Base-by-base conservation (phyloP, 2,113 vertebrate genomes). In the Microcebus jonahi region DNA sequence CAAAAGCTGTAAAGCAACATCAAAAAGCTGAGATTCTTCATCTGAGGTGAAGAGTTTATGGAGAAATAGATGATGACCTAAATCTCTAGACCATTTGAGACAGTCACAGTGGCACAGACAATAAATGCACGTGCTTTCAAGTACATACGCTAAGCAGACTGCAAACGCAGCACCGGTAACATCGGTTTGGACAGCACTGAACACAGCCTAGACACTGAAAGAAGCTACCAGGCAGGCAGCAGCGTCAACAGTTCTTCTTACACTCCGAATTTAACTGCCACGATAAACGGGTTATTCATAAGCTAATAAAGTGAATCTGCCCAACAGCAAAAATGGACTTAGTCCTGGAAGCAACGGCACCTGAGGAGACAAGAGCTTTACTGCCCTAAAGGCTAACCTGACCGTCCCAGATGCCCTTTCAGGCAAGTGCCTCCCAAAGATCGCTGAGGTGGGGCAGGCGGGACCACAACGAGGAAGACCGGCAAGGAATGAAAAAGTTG, bases 81-180 rank as follows among this genome's bases (percentile, higher is more conserved):
- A 25, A 65, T 31, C 70, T 67, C 91, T 48, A 36, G 17, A 21
- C 42, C 18, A 29, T 14, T 25, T 55, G 25, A 79, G 34, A 2
- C 34, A 31, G 42, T 17, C 61, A 70, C 2, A n/a, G 25, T 21
- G 23, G 55, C 67, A 86, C 0, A 48, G 25, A 90, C 0, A 57
- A 80, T 1, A 57, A 84, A 77, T 12, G 20, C 8, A 6, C 6
- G 3, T 8, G 27, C 45, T 11, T 11, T 67, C 31, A 68, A n/a
- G 39, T 2, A 68, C 27, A 39, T 2, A 31, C 31, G 9, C 39
- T 18, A 59, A 81, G 67, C 70, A 57, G 61, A 36, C 0, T 27
- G 36, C 75, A 87, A 73, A 87, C 1, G 2, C 3, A 23, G 36
- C 36, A 61, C 27, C 6, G 73, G 73, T 2, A 50, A 45, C 80